Evolutionary conservation across 2,888 invertebrate species (phyloP), one percentile per base, ranked within the genome.

Genomic region (Lasioglossum villosulum): DNA sequence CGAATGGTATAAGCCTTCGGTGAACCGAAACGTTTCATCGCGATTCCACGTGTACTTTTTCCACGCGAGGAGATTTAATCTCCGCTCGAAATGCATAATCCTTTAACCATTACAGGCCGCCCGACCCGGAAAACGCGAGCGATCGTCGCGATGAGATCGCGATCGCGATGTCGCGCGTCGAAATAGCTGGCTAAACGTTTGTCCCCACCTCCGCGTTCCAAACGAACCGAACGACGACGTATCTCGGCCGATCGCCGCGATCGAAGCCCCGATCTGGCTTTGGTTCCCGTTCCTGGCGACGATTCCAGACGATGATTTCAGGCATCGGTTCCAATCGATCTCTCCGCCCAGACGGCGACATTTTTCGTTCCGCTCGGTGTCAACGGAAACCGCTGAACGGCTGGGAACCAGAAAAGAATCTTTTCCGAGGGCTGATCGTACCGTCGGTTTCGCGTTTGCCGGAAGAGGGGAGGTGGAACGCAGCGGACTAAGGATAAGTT

Each of bases 401-500:
- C 23, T 10, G 23, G 23, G 8, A 23, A 52, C 52, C 52, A 8
- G 48, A 48, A 23, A 52, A 8, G 23, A 52, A 48, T 19, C 48
- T 52, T 52, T 23, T 8, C 42, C 12, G 42, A 42, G 12, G 42
- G 42, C 12, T 3, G 42, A 42, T 52, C 48, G n/a, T 4, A 12
- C 27, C 12, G 14, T 27, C 45, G 19, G 5, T 56, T 27, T 59
- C 27, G 27, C 27, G 59, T 63, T 4, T 1, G 45, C 19, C 30
- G 45, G 19, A 30, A 63, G 56, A 37, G n/a, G 78, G 48, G 76
- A 74, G 78, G 45, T 4, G 48, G 37, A 68, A 75, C 56, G 66
- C 19, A 16, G 52, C 14, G n/a, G 75, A 76, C 56, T n/a, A 74
- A 76, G 86, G 84, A 88, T 88, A 86, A 83, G 88, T 88, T 85